Conservation (phyloP, 2,888 invertebrate genomes). For the Caenorhabditis sp. region DNA sequence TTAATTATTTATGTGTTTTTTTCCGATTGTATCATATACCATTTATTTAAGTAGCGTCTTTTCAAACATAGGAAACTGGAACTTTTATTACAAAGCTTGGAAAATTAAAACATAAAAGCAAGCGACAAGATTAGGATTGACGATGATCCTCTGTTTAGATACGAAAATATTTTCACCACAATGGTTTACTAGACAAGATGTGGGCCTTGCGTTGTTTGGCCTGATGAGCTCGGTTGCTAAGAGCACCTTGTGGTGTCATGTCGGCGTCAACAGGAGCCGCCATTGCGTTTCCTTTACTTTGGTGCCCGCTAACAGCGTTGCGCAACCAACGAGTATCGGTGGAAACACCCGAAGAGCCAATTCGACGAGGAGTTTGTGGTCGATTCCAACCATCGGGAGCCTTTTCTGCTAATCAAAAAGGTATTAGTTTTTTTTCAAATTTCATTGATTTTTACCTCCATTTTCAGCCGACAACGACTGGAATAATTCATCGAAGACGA, state of each 20-base stretch:
- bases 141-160: background rate
- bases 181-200: slow-evolving; percentile 65
- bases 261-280: slow-evolving; percentile 59
- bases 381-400: slow-evolving; percentile 67
- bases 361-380: slow-evolving; percentile 59
- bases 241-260: slow-evolving; percentile 62
- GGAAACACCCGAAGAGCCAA: slow-evolving; percentile 46
- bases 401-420: slow-evolving; percentile 26
- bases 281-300: slow-evolving; percentile 58
- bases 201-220: slow-evolving; percentile 63
- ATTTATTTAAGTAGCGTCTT: background rate
- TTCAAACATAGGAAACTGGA: slow-evolving; percentile 8
- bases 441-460: too few species aligned
- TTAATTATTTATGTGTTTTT: background rate
- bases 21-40: background rate
- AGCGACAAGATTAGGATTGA: slow-evolving; percentile 6
- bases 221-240: slow-evolving; percentile 61
- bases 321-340: slow-evolving; percentile 61
- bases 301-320: slow-evolving; percentile 62
- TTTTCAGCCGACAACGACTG: slow-evolving; percentile 46
- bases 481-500: slow-evolving; percentile 85
- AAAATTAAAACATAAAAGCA: slow-evolving; percentile 29
- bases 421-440: too few species aligned
- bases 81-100: slow-evolving; percentile 20
- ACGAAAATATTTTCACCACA: slow-evolving; percentile 51